These are phyloP conservation scores for Drosophila sproati DNA, from an alignment of 1,140 invertebrate genomes.

Conservation along the genomic window DNA sequence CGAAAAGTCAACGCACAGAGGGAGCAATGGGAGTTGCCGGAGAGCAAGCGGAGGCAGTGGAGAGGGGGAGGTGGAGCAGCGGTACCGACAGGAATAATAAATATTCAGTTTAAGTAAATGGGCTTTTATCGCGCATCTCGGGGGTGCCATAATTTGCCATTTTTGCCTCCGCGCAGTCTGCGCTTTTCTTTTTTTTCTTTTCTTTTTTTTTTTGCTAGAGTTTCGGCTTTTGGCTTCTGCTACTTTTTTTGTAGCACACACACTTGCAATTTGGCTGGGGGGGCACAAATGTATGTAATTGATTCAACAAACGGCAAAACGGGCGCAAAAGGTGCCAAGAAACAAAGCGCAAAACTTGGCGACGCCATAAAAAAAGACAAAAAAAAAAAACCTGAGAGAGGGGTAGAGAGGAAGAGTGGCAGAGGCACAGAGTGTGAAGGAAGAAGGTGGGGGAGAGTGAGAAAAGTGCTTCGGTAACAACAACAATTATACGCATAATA, in stretches of 20 bases:
- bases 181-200: constrained; percentile 39
- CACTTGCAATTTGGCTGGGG: constrained; percentile 52
- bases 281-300: constrained; percentile 71
- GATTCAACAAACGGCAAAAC: constrained; percentile 71
- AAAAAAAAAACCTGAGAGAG: background rate
- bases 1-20: constrained; percentile 60
- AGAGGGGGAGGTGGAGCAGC: constrained; percentile 24
- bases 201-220: constrained; percentile 25
- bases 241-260: constrained; percentile 29
- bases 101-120: constrained; percentile 83
- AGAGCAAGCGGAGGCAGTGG: background rate
- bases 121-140: constrained; percentile 82
- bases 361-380: constrained; percentile 15
- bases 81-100: constrained; percentile 80
- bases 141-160: constrained; percentile 82
- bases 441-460: background rate
- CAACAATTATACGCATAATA: constrained; percentile 83
- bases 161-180: constrained; percentile 70
- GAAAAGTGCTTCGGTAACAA: constrained; percentile 49
- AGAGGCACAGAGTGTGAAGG: background rate
- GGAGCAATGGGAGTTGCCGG: background rate
- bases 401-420: no score
- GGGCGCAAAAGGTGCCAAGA: constrained; percentile 67
- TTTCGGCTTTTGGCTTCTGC: constrained; percentile 11
- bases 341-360: constrained; percentile 58